Evolutionary conservation across 1,140 invertebrate species (phyloP).

Genomic region (Aphaenogaster floridana): DNA sequence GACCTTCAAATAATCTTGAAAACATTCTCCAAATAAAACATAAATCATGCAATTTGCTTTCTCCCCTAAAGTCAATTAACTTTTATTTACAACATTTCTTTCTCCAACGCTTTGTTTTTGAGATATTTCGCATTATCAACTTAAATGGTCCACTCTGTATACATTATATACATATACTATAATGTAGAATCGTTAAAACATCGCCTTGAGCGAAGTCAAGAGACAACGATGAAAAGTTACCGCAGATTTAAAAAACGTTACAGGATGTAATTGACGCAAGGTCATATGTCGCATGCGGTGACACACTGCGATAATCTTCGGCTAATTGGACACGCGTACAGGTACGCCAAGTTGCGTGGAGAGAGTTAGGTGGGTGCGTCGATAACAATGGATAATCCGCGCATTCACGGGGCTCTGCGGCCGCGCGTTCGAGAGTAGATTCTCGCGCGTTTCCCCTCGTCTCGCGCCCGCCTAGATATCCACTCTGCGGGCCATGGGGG

Average conservation of each 20-base stretch:
- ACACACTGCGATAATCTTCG: conserved; percentile 63
- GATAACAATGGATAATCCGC: conserved; percentile 80
- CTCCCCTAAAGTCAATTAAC: no score
- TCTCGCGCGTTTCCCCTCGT: conserved; percentile 56
- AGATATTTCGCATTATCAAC: no score
- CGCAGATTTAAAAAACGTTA: neutral
- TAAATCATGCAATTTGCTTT: no score
- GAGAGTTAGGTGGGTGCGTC: conserved; percentile 54
- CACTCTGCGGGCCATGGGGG: conserved; percentile 34
- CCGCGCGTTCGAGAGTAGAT: conserved; percentile 74
- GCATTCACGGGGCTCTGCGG: conserved; percentile 73
- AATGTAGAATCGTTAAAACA: neutral
- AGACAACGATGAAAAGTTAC: neutral
- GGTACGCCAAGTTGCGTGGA: conserved; percentile 45
- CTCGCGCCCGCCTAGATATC: conserved; percentile 52
- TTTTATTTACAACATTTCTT: no score
- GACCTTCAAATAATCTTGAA: no score
- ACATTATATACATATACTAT: no score
- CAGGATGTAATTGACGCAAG: conserved; percentile 7
- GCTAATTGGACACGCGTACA: conserved; percentile 74
- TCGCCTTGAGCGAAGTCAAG: neutral
- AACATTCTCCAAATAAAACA: no score
- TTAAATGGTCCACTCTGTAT: no score
- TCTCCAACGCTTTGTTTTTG: no score
- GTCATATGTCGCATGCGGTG: conserved; percentile 36